Evolutionary conservation across 2,797 vertebrate species (phyloP), one percentile per base, ranked within the genome.

Genomic region (Anguilla pacifica): DNA sequence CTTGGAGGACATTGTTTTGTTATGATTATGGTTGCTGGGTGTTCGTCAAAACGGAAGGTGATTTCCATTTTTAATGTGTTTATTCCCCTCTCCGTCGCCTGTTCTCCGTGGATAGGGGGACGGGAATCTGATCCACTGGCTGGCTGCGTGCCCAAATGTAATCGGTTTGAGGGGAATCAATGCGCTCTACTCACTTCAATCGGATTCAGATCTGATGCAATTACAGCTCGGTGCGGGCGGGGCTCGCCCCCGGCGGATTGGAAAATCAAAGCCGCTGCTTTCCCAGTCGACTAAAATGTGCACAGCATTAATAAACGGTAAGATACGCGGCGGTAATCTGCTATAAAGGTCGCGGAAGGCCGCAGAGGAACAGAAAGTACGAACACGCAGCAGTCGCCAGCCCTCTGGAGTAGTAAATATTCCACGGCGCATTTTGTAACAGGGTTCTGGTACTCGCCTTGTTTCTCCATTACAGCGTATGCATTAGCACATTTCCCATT

Each of bases 131-230:
- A 86, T 70, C 74, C 64, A 82, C 10, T 79, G n/a, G 25, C 67
- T 88, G 87, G 72, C 87, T 35, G 31, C 59, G 31, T 88, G 77
- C 84, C 85, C 19, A 51, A 28, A 67, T 84, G 79, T 72, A 84
- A 83, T 89, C 31, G 35, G 22, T 53, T 72, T 77, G 72, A 39
- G 72, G 35, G 79, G 79, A 86, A 31, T 84, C 39, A 77, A 77
- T 77, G 72, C 72, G 4, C 72, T 77, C 72, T 77, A 22, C 72
- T 43, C 72, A 77, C 35, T 77, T 77, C 72, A 77, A 15, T 77
- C 35, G 72, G 35, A 70, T 83, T 35, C 35, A 72, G 59, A 67
- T 61, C 59, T 77, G 72, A 77, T 77, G 72, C 72, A 43, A 77
- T 77, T 77, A 77, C 35, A 77, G 72, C 72, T 77, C 10, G 35